Evolutionary conservation across 2,888 invertebrate species (phyloP).

Genomic region (Mallateleia sp.): DNA sequence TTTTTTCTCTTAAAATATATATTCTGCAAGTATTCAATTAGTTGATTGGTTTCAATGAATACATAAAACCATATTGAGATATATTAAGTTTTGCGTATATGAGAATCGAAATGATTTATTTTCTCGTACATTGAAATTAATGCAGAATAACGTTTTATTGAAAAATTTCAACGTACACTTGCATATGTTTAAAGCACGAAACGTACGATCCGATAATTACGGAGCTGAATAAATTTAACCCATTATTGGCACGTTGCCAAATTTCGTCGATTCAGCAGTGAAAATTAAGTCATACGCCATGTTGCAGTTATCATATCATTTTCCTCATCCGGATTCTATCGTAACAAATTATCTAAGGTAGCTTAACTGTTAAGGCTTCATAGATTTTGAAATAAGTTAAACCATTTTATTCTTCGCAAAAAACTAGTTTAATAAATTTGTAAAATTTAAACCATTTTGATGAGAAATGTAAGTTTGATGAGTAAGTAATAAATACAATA

Average conservation of each 20-base stretch:
- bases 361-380: background rate
- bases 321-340: background rate
- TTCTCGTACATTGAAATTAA: conserved; percentile 15
- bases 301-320: conserved; percentile 18
- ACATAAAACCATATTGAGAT: conserved; percentile 1
- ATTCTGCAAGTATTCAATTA: conserved; percentile 8
- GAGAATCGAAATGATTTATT: conserved; percentile 16
- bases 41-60: conserved; percentile 27
- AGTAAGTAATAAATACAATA: too few relatives aligned
- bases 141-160: conserved; percentile 19
- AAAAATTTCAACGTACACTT: conserved; percentile 31
- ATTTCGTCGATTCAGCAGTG: conserved; percentile 24
- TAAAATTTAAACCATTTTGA: too few relatives aligned
- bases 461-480: too few relatives aligned
- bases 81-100: conserved; percentile 19
- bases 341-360: background rate
- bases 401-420: too few relatives aligned
- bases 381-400: background rate
- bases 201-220: conserved; percentile 37
- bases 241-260: conserved; percentile 46
- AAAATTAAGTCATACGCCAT: conserved; percentile 40
- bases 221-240: conserved; percentile 49
- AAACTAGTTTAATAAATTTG: too few relatives aligned
- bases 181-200: conserved; percentile 20
- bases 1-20: background rate